Percentiles rank a stretch among this genome's conserved stretches.
Evolutionary conservation across 2,797 vertebrate species (phyloP).

Genomic region (Cephalopachus bancanus): DNA sequence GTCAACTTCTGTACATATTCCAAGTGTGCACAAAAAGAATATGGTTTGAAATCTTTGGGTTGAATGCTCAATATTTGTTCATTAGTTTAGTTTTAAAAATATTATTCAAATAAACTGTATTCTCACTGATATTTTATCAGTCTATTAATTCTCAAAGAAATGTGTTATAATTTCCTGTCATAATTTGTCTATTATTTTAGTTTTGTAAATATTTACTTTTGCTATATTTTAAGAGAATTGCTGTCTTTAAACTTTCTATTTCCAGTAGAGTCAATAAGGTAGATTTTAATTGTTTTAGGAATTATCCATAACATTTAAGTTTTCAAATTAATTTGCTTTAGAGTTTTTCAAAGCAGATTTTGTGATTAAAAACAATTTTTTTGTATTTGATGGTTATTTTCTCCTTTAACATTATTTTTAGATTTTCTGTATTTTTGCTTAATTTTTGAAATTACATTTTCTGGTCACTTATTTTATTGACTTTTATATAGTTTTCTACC

Average conservation of each 20-base stretch:
- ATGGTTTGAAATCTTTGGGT: neutral
- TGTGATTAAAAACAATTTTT: neutral
- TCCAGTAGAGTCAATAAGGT: neutral
- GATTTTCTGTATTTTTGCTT: neutral
- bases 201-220: neutral
- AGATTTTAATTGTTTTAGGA: neutral
- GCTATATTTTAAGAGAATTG: neutral
- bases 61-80: neutral
- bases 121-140: neutral
- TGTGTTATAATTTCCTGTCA: neutral
- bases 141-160: neutral
- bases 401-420: neutral
- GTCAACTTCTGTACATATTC: neutral
- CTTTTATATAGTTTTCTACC: neutral
- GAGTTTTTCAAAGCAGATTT: neutral
- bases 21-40: neutral
- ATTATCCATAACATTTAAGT: neutral
- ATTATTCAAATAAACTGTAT: neutral
- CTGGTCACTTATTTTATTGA: neutral
- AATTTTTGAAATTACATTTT: neutral
- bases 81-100: neutral
- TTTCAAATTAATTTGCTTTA: neutral
- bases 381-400: neutral
- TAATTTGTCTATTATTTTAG: neutral
- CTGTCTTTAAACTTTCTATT: neutral